Percentiles rank a stretch among this genome's conserved stretches.
Conservation (phyloP, 1,140 invertebrate genomes). For the Bombus superbus region DNA sequence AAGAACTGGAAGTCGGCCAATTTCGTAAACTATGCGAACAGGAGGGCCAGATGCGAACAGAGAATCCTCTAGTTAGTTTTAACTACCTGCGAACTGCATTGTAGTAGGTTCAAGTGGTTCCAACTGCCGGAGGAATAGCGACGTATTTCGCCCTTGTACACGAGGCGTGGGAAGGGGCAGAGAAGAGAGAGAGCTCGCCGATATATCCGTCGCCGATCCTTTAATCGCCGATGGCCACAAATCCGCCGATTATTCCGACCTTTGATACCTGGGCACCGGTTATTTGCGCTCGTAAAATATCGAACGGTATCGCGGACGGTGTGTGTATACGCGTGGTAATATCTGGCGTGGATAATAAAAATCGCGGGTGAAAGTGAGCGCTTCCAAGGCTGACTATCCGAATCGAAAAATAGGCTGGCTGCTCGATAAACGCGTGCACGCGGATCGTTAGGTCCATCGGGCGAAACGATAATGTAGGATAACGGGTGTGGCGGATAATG, state of each 20-base stretch:
- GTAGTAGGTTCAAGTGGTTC: conserved; percentile 31
- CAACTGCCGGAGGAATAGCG: conserved; percentile 21
- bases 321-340: neutral
- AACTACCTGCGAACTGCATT: conserved; percentile 45
- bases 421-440: conserved; percentile 48
- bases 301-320: neutral
- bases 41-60: neutral
- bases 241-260: conserved; percentile 28
- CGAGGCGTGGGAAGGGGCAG: too few species aligned
- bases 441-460: conserved; percentile 47
- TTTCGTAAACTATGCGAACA: conserved; percentile 39
- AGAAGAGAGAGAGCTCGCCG: neutral
- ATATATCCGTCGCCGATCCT: conserved; percentile 6
- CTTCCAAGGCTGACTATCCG: conserved; percentile 22
- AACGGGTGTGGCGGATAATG: conserved; percentile 54
- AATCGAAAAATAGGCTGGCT: conserved; percentile 29
- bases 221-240: conserved; percentile 35
- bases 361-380: conserved; percentile 8
- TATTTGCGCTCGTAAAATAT: conserved; percentile 18
- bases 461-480: conserved; percentile 48
- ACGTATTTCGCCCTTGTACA: neutral
- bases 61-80: conserved; percentile 43
- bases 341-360: conserved; percentile 27
- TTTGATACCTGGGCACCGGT: neutral
- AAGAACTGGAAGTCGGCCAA: conserved; percentile 52